Evolutionary conservation across 64 coral and sea anemone genomes (phyloP), one percentile per base, ranked within the genome.

Genomic region (Trachythela sp.): DNA sequence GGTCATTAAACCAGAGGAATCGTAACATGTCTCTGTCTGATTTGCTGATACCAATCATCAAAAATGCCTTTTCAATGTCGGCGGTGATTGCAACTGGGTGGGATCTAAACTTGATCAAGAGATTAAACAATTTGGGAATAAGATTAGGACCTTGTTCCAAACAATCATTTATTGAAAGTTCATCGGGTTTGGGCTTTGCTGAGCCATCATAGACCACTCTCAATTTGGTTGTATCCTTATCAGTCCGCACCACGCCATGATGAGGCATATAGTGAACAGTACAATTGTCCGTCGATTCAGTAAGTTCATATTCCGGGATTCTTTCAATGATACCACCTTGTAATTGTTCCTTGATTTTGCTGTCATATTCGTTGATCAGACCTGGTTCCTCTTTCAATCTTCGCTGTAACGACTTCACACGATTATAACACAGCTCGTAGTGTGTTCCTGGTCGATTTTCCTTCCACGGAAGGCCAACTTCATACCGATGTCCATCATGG

Each of bases 341-440:
- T 17, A 87, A 8, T 38, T 91, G 85, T 29, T 91, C 90, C 43
- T 87, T 40, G 13, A 91, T 91, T 7, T 72, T 91, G 26, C 67
- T 83, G 31, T 91, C 64, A 29, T 91, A 87, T 54, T 91, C 84
- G 0, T 11, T 39, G 31, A 80, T 15, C 20, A 35, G 35, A 5
- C 35, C 15, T 6, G 86, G 86, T 40, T 71, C 36, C n/a, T 37
- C 36, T 2, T 59, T 70, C 29, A 88, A 39, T 13, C 86, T 70
- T n/a, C 60, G 49, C 39, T 45, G 86, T 33, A 71, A 43, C 17
- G 36, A 33, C n/a, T 88, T 68, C 14, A 39, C 33, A 48, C 76
- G 30, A 49, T n/a, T 27, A 48, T 11, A 80, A 42, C 87, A 29
- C 36, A 32, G 42, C 26, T 20, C 68, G 30, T 42, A 89, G 48